These are phyloP conservation scores for Aegotheles bennettii DNA, from an alignment of 2,113 vertebrate species.

Conservation along the genomic window DNA sequence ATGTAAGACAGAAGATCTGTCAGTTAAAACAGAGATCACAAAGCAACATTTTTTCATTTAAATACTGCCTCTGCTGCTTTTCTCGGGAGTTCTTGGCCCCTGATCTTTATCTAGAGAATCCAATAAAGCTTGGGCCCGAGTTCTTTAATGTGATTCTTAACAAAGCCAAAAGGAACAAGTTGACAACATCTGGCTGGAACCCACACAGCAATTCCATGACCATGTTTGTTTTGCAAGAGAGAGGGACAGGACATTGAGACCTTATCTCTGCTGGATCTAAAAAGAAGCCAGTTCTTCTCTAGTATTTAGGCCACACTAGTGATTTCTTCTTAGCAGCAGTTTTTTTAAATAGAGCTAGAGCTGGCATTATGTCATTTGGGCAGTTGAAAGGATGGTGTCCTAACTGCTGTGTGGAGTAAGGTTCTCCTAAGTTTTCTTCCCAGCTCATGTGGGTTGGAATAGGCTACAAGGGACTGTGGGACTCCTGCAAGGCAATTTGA, in stretches of 20 bases:
- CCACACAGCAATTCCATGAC: background rate
- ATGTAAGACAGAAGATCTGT: background rate
- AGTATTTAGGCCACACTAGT: background rate
- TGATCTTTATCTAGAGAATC: background rate
- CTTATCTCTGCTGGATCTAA: background rate
- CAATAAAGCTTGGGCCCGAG: background rate
- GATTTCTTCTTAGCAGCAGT: background rate
- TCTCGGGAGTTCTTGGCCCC: background rate
- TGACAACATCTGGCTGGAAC: background rate
- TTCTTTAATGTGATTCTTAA: background rate
- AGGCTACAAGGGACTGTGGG: background rate
- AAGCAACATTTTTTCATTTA: background rate
- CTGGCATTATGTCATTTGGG: background rate
- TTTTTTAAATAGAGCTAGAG: background rate
- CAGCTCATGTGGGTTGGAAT: background rate
- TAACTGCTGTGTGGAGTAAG: background rate
- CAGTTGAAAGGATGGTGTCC: background rate
- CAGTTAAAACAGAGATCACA: background rate
- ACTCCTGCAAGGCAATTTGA: background rate
- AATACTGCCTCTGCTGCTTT: background rate
- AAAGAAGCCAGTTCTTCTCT: background rate
- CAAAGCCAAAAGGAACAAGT: background rate
- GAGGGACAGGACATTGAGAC: background rate
- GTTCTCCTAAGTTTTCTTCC: background rate
- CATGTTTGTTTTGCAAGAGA: background rate